Percentiles rank a stretch among this genome's conserved stretches.
phyloP scores from a whole-genome alignment of 1,140 invertebrate species.

The Zaprionus inermis region DNA sequence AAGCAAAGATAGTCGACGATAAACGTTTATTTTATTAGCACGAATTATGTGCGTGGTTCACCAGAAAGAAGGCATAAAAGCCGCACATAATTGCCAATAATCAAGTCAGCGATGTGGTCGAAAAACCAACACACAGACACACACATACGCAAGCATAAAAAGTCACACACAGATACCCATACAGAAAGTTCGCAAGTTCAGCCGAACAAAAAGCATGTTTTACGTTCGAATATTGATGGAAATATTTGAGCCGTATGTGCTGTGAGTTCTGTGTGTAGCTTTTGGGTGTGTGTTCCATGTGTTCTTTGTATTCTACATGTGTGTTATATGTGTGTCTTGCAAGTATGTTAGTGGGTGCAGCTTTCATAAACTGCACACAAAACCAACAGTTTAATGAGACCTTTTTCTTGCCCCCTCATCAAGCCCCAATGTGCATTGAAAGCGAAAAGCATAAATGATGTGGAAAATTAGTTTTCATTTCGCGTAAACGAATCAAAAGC shows the following conservation, averaged over 20 bases:
- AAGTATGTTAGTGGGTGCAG: constrained; percentile 15
- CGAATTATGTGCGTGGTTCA: constrained; percentile 30
- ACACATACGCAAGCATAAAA: not conserved
- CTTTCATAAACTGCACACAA: constrained; percentile 25
- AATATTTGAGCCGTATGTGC: not conserved
- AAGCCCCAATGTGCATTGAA: constrained; percentile 49
- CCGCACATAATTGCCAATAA: constrained; percentile 76
- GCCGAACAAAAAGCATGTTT: not conserved
- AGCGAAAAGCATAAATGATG: constrained; percentile 75
- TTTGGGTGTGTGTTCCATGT: not conserved
- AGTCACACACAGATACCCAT: constrained; percentile 17
- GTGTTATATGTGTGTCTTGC: not conserved
- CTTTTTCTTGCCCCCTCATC: not conserved
- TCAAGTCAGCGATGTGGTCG: constrained; percentile 46
- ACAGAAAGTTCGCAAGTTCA: not conserved
- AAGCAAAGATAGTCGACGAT: constrained; percentile 3
- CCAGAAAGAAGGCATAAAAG: constrained; percentile 39
- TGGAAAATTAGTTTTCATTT: constrained; percentile 73
- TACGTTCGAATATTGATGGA: constrained; percentile 14
- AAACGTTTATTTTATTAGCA: constrained; percentile 37
- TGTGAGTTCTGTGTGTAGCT: not conserved
- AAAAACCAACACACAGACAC: not conserved
- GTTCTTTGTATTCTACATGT: not conserved
- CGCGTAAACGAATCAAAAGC: constrained; percentile 3
- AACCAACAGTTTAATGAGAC: constrained; percentile 23